These are phyloP conservation scores for Nephrotoma guestfalica DNA, from an alignment of 2,888 invertebrate species.

Conservation along the genomic window DNA sequence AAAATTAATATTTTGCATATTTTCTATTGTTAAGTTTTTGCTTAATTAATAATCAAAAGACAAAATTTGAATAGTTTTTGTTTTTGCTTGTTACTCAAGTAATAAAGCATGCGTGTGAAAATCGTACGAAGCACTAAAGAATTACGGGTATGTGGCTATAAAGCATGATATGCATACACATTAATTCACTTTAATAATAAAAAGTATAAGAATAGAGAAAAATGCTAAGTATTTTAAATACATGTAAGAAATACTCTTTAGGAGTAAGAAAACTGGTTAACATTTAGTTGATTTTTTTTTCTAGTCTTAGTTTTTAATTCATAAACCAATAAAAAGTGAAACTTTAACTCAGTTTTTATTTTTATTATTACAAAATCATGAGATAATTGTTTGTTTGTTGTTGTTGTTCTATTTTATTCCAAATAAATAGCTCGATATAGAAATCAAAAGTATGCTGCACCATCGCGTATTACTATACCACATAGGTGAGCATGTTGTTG, in stretches of 20 bases:
- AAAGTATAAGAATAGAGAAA: neutral
- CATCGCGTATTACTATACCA: neutral
- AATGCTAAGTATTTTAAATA: neutral
- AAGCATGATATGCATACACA: neutral
- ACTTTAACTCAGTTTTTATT: neutral
- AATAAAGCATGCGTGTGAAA: neutral
- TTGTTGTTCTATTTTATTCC: neutral
- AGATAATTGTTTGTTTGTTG: neutral
- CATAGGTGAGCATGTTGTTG: neutral
- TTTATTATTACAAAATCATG: neutral
- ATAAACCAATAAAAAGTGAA: neutral
- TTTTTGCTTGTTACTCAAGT: neutral
- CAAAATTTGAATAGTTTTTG: neutral
- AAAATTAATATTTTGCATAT: neutral
- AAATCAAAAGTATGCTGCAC: neutral
- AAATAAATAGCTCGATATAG: neutral
- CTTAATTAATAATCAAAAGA: neutral
- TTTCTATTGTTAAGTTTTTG: neutral
- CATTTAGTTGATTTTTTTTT: neutral
- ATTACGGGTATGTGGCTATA: neutral
- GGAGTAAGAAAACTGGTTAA: neutral
- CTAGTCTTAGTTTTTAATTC: neutral
- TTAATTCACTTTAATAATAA: neutral
- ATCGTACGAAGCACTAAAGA: neutral
- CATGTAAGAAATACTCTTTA: neutral